Conservation (phyloP, 2,797 vertebrate genomes). For the Petrocephalus schoutedeni region DNA sequence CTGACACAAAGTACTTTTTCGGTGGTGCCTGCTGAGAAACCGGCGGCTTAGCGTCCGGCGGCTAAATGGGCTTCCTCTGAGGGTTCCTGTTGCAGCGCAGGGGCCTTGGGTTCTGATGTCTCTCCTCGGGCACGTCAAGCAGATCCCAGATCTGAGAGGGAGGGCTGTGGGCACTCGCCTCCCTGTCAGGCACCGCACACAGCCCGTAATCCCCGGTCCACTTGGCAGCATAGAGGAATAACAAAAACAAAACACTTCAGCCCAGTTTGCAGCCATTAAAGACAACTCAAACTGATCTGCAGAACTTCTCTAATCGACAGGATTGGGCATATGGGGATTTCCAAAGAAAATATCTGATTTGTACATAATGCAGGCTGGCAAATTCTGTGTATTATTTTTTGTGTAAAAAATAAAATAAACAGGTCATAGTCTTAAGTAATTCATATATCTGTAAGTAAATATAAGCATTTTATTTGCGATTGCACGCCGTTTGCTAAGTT, state of each 20-base stretch:
- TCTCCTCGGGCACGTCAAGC: constrained; percentile 10
- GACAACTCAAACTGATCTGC: background rate
- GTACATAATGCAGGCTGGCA: background rate
- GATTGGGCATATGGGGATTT: background rate
- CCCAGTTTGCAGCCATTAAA: background rate
- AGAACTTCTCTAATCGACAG: background rate
- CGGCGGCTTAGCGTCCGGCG: background rate
- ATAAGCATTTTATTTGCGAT: background rate
- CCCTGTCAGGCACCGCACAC: background rate
- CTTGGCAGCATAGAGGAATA: background rate
- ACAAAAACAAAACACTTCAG: background rate
- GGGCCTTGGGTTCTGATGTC: constrained; percentile 14
- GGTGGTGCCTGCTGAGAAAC: background rate
- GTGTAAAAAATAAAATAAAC: background rate
- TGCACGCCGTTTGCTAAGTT: background rate
- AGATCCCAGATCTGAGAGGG: constrained; percentile 2
- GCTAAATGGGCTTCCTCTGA: background rate
- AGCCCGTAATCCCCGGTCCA: background rate
- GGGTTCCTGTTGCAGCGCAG: background rate
- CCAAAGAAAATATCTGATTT: background rate
- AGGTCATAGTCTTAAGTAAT: background rate
- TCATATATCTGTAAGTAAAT: background rate
- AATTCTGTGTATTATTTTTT: background rate
- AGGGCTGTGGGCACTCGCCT: background rate
- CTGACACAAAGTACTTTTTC: background rate